Conservation (phyloP, 2,888 invertebrate species). For the Drosophila quinaria region DNA sequence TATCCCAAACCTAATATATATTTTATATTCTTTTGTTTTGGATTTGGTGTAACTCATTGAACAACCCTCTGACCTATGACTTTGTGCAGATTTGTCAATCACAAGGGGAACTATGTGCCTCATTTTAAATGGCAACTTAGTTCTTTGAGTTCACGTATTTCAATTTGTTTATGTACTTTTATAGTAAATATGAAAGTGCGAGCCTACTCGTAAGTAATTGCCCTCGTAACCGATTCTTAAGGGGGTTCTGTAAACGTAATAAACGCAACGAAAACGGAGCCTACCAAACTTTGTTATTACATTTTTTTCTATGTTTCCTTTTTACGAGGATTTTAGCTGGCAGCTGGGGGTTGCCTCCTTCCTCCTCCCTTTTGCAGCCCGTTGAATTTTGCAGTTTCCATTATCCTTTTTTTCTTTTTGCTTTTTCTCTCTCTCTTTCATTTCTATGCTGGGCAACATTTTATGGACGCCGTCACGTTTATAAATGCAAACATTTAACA, state of each 20-base stretch:
- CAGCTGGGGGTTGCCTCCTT: slow-evolving; percentile 21
- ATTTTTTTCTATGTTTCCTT: slow-evolving; percentile 33
- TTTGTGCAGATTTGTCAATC: slow-evolving; percentile 37
- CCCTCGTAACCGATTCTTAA: slow-evolving; percentile 35
- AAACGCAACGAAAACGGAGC: slow-evolving; percentile 39
- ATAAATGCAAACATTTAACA: slow-evolving; percentile 70
- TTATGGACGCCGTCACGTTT: slow-evolving; percentile 63
- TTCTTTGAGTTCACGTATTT: slow-evolving; percentile 22
- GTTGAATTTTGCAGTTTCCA: slow-evolving; percentile 40
- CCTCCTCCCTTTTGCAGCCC: neutral
- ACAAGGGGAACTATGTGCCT: slow-evolving; percentile 9
- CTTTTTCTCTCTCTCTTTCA: neutral
- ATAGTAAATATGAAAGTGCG: slow-evolving; percentile 25
- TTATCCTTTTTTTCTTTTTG: slow-evolving; percentile 41
- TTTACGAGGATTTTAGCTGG: slow-evolving; percentile 40
- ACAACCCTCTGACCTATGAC: slow-evolving; percentile 34
- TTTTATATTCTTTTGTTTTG: neutral
- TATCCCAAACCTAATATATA: too few species aligned
- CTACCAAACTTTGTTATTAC: slow-evolving; percentile 63
- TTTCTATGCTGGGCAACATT: slow-evolving; percentile 33
- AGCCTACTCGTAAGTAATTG: slow-evolving; percentile 41
- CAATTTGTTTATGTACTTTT: slow-evolving; percentile 38
- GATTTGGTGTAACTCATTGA: neutral
- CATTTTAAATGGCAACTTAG: slow-evolving; percentile 4
- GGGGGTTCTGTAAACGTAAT: slow-evolving; percentile 21